Conservation (phyloP, 1,140 invertebrate genomes). For the Mactra quadrangularis region DNA sequence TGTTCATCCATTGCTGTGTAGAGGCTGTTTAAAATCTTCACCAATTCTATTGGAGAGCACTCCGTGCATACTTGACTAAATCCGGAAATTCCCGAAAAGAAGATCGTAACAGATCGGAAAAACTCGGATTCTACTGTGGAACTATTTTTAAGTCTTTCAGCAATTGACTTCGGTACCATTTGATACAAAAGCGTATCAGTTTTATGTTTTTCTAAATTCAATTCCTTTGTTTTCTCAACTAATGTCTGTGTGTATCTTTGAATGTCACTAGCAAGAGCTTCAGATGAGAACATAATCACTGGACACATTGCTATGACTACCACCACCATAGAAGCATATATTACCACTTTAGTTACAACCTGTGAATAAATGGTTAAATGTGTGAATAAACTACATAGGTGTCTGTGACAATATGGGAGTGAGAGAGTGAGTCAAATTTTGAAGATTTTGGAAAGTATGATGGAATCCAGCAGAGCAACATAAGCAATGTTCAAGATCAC, state of each 20-base stretch:
- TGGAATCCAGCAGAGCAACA: too few species aligned
- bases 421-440: too few species aligned
- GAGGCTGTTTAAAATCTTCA: constrained; percentile 77
- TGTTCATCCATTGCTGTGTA: constrained; percentile 77
- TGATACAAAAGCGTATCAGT: constrained; percentile 82
- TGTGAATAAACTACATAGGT: too few species aligned
- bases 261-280: constrained; percentile 76
- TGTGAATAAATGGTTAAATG: background rate
- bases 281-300: constrained; percentile 75
- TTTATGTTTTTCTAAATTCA: constrained; percentile 79
- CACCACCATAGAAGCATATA: constrained; percentile 63
- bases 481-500: too few species aligned
- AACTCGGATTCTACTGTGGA: constrained; percentile 82
- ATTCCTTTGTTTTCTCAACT: constrained; percentile 81
- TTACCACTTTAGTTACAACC: constrained; percentile 53
- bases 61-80: constrained; percentile 91
- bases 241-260: constrained; percentile 80
- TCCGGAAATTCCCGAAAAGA: constrained; percentile 92
- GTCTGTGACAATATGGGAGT: too few species aligned
- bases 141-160: constrained; percentile 83
- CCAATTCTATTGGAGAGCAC: constrained; percentile 94
- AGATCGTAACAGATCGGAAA: constrained; percentile 83
- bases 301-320: constrained; percentile 76
- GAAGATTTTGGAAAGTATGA: too few species aligned
- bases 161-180: constrained; percentile 86